These are phyloP conservation scores for Sebastes taczanowskii DNA, from an alignment of 2,797 vertebrate species.

Conservation along the genomic window DNA sequence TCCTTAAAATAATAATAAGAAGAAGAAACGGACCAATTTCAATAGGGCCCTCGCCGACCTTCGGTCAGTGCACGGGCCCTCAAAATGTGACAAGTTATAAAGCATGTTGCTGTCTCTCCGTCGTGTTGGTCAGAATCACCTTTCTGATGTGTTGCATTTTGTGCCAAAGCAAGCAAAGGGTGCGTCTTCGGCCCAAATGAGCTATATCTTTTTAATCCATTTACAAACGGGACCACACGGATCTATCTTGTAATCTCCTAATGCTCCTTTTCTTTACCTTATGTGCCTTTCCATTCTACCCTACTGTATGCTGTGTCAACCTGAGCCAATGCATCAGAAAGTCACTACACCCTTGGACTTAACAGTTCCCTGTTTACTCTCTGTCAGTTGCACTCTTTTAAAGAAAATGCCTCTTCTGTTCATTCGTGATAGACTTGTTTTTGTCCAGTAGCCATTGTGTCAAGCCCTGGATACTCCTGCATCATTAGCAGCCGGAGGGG, in stretches of 20 bases:
- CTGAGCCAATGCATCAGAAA: constrained; percentile 14
- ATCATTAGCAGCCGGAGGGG: not conserved
- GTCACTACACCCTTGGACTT: constrained; percentile 34
- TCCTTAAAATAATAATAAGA: rapidly evolving
- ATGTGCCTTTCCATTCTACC: not conserved
- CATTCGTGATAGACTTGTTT: constrained; percentile 19
- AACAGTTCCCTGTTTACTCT: constrained; percentile 49
- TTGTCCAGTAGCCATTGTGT: not conserved
- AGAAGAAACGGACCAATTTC: too few relatives aligned
- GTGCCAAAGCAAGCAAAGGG: not conserved
- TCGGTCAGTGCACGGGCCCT: too few relatives aligned
- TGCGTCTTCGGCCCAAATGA: not conserved
- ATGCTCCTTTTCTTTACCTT: constrained; percentile 14
- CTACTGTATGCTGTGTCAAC: constrained; percentile 24
- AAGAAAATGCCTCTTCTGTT: constrained; percentile 13
- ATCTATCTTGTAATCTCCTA: constrained; percentile 12
- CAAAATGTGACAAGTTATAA: not conserved
- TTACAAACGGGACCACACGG: constrained; percentile 15
- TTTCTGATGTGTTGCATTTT: not conserved
- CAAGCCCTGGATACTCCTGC: not conserved
- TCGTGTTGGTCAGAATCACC: not conserved
- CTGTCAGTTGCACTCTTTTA: constrained; percentile 16
- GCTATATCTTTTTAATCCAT: constrained; percentile 27
- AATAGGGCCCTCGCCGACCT: too few relatives aligned
- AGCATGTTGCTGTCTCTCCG: not conserved